Percentiles rank a stretch among this genome's conserved stretches.
phyloP scores from a whole-genome alignment of 2,888 invertebrate species.

The Deladenus siricidicola region DNA sequence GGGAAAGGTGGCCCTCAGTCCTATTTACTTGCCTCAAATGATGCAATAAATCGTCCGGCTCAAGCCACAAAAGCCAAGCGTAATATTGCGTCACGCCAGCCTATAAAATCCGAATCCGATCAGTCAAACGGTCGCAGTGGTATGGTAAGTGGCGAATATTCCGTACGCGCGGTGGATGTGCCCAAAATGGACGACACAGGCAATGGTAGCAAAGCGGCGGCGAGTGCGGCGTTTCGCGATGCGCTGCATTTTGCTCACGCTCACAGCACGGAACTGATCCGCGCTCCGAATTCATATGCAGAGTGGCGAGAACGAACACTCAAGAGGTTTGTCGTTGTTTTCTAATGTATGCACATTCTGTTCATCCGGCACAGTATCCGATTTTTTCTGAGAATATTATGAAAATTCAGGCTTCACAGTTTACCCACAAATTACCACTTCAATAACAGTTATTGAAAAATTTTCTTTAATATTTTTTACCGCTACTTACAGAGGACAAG shows the following conservation, averaged over 20 bases:
- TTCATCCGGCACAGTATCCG: too few relatives aligned
- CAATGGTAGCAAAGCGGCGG: not conserved
- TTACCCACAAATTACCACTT: too few relatives aligned
- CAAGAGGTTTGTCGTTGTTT: too few relatives aligned
- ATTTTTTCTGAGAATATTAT: too few relatives aligned
- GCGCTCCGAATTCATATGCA: slow-evolving; percentile 26
- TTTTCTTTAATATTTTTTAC: too few relatives aligned
- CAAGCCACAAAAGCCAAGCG: not conserved
- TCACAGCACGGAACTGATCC: slow-evolving; percentile 5
- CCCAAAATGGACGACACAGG: slow-evolving; percentile 5
- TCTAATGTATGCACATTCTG: too few relatives aligned
- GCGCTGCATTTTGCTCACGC: not conserved
- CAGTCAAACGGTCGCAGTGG: too few relatives aligned
- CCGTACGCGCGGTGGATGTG: slow-evolving; percentile 13
- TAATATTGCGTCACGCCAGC: not conserved
- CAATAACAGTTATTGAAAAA: too few relatives aligned
- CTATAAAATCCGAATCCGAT: too few relatives aligned
- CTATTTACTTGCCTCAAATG: slow-evolving; percentile 4
- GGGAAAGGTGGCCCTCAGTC: slow-evolving; percentile 3
- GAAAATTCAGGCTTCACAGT: too few relatives aligned
- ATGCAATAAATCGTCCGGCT: too few relatives aligned
- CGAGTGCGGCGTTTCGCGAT: not conserved
- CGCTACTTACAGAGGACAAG: not conserved
- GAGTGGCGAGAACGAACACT: slow-evolving; percentile 29
- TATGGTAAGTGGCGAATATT: slow-evolving; percentile 12